Evolutionary conservation across 2,888 invertebrate genomes (phyloP), one percentile per base, ranked within the genome.

Genomic region (Vandiemenella viatica): DNA sequence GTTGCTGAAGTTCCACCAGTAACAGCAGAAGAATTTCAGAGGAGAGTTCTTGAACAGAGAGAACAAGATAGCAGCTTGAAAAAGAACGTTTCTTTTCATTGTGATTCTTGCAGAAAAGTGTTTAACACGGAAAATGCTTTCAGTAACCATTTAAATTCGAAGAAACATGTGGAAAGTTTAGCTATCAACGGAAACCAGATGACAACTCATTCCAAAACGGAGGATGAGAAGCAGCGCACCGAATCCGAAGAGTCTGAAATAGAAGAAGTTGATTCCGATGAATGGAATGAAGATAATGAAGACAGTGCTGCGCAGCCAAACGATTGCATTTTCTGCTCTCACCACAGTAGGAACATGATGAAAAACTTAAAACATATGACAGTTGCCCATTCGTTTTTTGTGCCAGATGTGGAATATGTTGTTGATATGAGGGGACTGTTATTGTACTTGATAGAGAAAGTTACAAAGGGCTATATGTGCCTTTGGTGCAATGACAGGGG

Each of bases 321-420:
- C 52, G 75, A 86, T 61, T 98, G 98, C 63, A 70, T 98, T 21
- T 98, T 98, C 67, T 98, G 98, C 62, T 68, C 73, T 6, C 75
- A 86, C 53, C 78, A 83, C 55, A 86, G 85, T 63, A 74, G 73
- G 46, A 80, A 77, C 56, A 71, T 91, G 63, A 77, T 86, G 13
- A 80, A 80, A 55, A 96, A 91, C 67, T 65, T 96, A 5, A 81
- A 83, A 58, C 98, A 98, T 65, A 98, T 98, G 97, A 85, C 84
- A 0, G 65, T 75, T 43, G 73, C 69, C 7, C 98, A 98, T 73
- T 89, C 92, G 18, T 98, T 98, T 70, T 95, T 93, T 63, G 77
- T 98, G 58, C 96, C 97, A 1, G 96, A 98, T 67, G 71, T 84
- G 20, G 93, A 97, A 61, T 97, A 79, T 66, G 83, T 95, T 61